Evolutionary conservation across 2,888 invertebrate species (phyloP).

Genomic region (Chrysodeixis includens): DNA sequence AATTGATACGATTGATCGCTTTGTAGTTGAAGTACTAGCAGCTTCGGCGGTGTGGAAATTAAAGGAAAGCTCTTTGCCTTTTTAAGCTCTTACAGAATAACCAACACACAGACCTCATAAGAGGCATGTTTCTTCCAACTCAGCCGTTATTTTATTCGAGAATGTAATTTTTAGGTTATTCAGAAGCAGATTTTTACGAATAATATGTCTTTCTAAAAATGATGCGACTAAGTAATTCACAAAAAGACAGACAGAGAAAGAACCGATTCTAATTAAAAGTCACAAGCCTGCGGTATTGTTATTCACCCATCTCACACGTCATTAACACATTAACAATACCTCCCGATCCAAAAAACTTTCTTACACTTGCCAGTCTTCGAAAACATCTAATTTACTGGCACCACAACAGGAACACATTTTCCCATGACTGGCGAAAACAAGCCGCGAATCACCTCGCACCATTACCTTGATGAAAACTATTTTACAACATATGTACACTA

Average conservation of each 20-base stretch:
- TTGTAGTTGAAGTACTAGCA: constrained; percentile 19
- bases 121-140: too few relatives aligned
- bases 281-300: too few relatives aligned
- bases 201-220: too few relatives aligned
- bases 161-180: too few relatives aligned
- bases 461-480: constrained; percentile 81
- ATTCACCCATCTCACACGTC: too few relatives aligned
- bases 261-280: too few relatives aligned
- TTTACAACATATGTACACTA: constrained; percentile 63
- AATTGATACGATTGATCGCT: constrained; percentile 29
- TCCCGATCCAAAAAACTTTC: neutral
- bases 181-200: too few relatives aligned
- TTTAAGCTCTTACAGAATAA: neutral
- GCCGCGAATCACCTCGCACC: constrained; percentile 67
- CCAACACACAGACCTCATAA: neutral
- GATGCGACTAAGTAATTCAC: too few relatives aligned
- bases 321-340: neutral
- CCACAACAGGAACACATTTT: constrained; percentile 36
- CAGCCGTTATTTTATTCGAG: too few relatives aligned
- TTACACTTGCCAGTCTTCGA: neutral
- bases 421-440: constrained; percentile 67
- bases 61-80: neutral
- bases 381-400: constrained; percentile 37
- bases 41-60: constrained; percentile 7
- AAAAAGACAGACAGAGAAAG: too few relatives aligned